Conservation (phyloP, 2,113 vertebrate species). For the Hydrochoerus hydrochaeris region DNA sequence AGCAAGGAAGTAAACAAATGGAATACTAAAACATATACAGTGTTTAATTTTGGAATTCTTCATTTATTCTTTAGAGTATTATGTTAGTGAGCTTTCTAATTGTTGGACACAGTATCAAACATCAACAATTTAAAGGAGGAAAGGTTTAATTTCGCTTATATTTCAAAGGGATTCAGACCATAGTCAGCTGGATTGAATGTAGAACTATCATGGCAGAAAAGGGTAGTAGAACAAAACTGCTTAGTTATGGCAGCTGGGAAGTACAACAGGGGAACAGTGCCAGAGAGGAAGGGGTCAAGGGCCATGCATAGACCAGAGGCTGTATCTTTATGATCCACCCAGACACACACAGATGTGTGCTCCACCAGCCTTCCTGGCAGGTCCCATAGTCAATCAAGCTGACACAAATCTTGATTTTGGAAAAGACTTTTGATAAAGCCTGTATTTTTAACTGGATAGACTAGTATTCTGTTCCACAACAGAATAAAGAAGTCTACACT, state of each 20-base stretch:
- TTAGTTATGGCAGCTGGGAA: not conserved
- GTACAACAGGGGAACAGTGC: not conserved
- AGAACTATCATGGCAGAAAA: not conserved
- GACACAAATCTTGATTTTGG: not conserved
- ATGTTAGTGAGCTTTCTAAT: not conserved
- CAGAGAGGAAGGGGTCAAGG: not conserved
- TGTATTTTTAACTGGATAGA: conserved; percentile 26
- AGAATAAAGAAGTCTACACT: not conserved
- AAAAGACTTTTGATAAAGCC: not conserved
- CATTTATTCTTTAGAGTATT: not conserved
- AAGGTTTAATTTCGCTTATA: not conserved
- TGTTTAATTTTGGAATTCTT: not conserved
- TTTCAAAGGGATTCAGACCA: not conserved
- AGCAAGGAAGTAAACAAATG: not conserved
- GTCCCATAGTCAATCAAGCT: not conserved
- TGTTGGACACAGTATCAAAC: not conserved
- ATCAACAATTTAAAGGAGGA: not conserved
- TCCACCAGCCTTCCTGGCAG: not conserved
- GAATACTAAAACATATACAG: not conserved
- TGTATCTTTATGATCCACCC: not conserved
- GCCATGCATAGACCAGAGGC: not conserved
- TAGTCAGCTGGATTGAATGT: not conserved
- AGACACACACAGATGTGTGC: not conserved
- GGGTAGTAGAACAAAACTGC: not conserved
- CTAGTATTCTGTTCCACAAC: not conserved